Base-by-base conservation (phyloP, 2,113 vertebrate species). In the Melanostigma gelatinosum region DNA sequence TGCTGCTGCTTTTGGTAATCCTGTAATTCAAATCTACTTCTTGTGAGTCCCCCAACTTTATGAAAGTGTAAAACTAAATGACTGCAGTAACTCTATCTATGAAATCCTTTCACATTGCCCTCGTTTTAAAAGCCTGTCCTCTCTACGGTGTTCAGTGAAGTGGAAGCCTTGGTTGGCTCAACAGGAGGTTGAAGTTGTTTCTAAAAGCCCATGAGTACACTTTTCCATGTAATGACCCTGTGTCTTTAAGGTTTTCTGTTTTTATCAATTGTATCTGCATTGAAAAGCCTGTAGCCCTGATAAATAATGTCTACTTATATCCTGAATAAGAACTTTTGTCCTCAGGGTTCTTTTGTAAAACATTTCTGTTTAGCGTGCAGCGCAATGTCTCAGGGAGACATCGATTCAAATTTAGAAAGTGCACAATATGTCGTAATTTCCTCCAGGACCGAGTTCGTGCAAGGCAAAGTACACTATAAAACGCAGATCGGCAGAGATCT, bases 261-360 rank as follows among this genome's bases (percentile, higher is more conserved):
- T 27, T 79, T 32, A 46, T 48, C 2, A 27, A n/a, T 18, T 34
- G 36, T 15, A 16, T 40, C 20, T 61, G 24, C 24, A n/a, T 1
- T 77, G 40, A 79, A 80, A 71, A 66, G 29, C 22, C 50, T 4
- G 22, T 6, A 20, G 9, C 62, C 29, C 74, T 79, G 76, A 44
- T 77, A 6, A 72, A 72, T 63, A 16, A 6, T 34, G 15, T 32
- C 52, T 6, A 40, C 20, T 58, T 57, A 34, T 29, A 29, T 62
- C 9, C 20, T 85, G 16, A 85, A 77, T 60, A 40, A 58, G 34
- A 78, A 55, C 8, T 18, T 65, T 73, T 82, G 40, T 66, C 44
- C 60, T 77, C 65, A 22, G 8, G 24, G n/a, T 13, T 82, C 70
- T 69, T 58, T 68, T 77, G 57, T 68, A n/a, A 71, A 85, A 63